phyloP scores from a whole-genome alignment of 2,797 vertebrate genomes.

The Crypturellus tataupa region DNA sequence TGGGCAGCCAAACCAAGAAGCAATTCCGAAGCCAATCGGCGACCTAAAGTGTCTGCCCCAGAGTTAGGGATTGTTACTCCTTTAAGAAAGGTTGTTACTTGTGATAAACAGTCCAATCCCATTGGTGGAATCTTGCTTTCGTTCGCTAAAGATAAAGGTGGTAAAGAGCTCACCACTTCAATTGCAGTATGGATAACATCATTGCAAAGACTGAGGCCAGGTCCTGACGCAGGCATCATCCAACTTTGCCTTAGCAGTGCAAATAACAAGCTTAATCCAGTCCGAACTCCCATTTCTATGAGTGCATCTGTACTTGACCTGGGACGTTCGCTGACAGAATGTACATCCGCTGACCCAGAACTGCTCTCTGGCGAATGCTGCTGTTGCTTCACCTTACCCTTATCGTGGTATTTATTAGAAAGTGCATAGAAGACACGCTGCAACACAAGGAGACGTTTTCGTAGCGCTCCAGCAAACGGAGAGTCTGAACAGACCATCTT shows the following conservation, averaged over 20 bases:
- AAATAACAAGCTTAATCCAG: constrained; percentile 95
- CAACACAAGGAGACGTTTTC: constrained; percentile 94
- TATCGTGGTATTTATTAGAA: constrained; percentile 98
- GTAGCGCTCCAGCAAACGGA: constrained; percentile 93
- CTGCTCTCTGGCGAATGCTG: constrained; percentile 94
- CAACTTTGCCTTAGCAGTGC: constrained; percentile 97
- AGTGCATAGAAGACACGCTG: constrained; percentile 98
- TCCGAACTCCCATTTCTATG: constrained; percentile 98
- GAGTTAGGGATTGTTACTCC: constrained; percentile 97
- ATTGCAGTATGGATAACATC: constrained; percentile 98
- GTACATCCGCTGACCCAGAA: constrained; percentile 89
- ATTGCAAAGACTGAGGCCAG: constrained; percentile 93
- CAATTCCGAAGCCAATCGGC: constrained; percentile 93
- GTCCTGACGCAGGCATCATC: constrained; percentile 90
- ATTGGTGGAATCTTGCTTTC: constrained; percentile 99
- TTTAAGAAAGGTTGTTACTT: constrained; percentile 96
- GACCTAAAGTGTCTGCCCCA: constrained; percentile 93
- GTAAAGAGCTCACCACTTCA: constrained; percentile 95
- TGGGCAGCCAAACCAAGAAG: constrained; percentile 95
- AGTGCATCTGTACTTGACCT: constrained; percentile 97
- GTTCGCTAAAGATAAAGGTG: constrained; percentile 94
- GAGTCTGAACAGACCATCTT: constrained; percentile 99
- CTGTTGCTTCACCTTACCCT: constrained; percentile 96
- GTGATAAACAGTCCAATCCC: constrained; percentile 96
- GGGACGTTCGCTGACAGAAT: constrained; percentile 93